Evolutionary conservation across 2,113 vertebrate genomes (phyloP).

Genomic region (Gobiocypris rarus): DNA sequence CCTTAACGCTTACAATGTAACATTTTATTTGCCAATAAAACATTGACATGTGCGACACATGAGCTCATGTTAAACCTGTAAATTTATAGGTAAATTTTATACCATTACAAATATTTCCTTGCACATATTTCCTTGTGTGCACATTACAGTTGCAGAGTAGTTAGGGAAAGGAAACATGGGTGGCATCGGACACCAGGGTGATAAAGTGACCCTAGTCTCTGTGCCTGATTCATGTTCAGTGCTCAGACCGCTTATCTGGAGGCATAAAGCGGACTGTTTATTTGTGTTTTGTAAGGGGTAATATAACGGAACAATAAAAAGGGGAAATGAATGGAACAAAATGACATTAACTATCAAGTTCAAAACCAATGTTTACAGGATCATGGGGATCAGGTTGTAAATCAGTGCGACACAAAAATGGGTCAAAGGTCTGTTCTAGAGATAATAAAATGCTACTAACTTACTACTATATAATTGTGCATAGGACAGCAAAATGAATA

Average conservation of each 20-base stretch:
- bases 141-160: not conserved
- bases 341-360: not conserved
- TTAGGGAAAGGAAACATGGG: not conserved
- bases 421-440: not conserved
- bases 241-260: constrained; percentile 11
- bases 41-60: not conserved
- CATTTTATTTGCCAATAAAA: not conserved
- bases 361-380: not conserved
- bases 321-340: not conserved
- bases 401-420: not conserved
- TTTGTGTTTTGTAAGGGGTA: constrained; percentile 9
- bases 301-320: not conserved
- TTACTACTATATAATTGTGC: not conserved
- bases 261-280: not conserved
- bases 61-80: constrained; percentile 4
- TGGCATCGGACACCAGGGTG: not conserved
- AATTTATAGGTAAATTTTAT: not conserved
- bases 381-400: not conserved
- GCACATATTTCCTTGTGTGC: not conserved
- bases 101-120: not conserved
- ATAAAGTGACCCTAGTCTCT: constrained; percentile 7
- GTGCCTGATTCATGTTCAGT: constrained; percentile 20
- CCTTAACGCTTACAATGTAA: not conserved
- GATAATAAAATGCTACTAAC: not conserved
- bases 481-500: not conserved